These are phyloP conservation scores for Helicoverpa zea DNA, from an alignment of 1,140 invertebrate genomes.

Conservation along the genomic window DNA sequence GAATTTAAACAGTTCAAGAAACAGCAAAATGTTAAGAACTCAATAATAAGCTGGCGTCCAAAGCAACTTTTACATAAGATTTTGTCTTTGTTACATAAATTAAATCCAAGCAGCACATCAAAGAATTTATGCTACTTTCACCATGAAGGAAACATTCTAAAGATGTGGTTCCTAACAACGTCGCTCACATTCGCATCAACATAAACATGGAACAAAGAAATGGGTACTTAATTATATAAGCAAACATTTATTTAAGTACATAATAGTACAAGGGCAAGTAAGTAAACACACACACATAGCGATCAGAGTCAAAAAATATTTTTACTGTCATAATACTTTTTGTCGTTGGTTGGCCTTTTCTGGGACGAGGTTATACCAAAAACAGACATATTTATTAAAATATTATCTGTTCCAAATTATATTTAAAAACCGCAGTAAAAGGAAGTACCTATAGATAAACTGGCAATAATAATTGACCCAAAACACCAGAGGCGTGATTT, in stretches of 20 bases:
- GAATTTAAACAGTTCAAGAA: too few species aligned
- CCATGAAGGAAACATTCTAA: neutral
- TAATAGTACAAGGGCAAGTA: slow-evolving; percentile 2
- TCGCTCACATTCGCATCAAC: neutral
- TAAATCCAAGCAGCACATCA: neutral
- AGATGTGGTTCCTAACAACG: neutral
- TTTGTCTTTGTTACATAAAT: slow-evolving; percentile 2
- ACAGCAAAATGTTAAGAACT: neutral
- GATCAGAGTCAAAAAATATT: neutral
- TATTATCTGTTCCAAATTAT: too few species aligned
- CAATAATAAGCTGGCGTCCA: neutral
- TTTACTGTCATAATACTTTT: neutral
- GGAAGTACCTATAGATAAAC: too few species aligned
- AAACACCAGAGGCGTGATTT: too few species aligned
- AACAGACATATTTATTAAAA: too few species aligned
- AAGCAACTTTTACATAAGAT: neutral
- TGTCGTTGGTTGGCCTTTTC: too few species aligned
- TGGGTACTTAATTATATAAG: neutral
- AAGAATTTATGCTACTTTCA: slow-evolving; percentile 11
- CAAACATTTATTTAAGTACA: neutral
- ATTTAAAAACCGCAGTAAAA: too few species aligned
- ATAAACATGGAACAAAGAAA: neutral
- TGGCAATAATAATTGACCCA: too few species aligned
- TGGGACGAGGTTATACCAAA: too few species aligned
- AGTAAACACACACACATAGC: neutral